Base-by-base conservation (phyloP, 2,888 invertebrate genomes). In the Pterobdella sp. region DNA sequence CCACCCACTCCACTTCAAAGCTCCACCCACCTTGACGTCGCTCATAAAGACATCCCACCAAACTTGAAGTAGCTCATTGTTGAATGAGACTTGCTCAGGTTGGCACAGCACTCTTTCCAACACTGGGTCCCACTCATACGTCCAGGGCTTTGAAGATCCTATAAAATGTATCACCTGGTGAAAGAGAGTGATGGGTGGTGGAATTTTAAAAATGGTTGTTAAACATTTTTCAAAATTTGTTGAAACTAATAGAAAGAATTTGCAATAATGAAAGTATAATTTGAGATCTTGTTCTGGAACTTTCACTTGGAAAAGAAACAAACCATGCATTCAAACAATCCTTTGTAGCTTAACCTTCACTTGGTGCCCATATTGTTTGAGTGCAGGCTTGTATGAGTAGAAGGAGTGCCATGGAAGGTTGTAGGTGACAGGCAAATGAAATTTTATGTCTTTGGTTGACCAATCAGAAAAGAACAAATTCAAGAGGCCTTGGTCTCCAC, bases 361-460 rank as follows among this genome's bases (percentile, higher is more conserved):
- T 66, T 72, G 29, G 29, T 36, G 49, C 7, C 72, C 65, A 26
- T 86, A 97, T 96, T 93, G 91, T 89, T 93, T 94, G 83, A 93
- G 91, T 73, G 98, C 98, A 75, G 98, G 97, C 81, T 94, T 87
- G 84, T 98, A 99, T 22, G 94, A 93, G 84, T 98, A 98, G 80
- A 91, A 90, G 69, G 94, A 93, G 74, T 92, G 92, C 49, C 96
- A 93, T 79, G 93, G 92, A 86, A 97, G 93, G 83, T 98, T 98
- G 87, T 97, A 99, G 76, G 93, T 89, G 85, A 98, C 99, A n/a
- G 98, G 94, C 79, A 98, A 88, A 85, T 94, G 94, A 84, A 91
- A 92, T 79, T 87, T 88, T 78, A 94, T 93, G 83, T 97, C 95
- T 78, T 90, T 89, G 72, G 89, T 90, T 3, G 95, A 89, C 98